Evolutionary conservation across 2,113 vertebrate genomes (phyloP).

Genomic region (Galeopterus variegatus): DNA sequence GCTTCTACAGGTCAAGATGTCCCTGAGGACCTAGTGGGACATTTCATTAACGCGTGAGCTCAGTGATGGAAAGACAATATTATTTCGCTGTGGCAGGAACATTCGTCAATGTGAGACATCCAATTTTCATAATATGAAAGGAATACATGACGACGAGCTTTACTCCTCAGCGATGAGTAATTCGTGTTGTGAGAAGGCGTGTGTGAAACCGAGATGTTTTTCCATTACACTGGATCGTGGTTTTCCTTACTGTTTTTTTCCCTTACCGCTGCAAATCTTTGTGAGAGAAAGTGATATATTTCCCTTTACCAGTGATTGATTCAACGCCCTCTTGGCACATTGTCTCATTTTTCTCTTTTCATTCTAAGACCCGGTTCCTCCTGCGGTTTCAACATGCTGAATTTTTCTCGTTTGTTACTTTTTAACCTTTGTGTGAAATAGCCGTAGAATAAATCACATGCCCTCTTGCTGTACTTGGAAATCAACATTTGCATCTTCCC

Average conservation of each 20-base stretch:
- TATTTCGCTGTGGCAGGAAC: neutral
- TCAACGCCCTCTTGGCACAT: neutral
- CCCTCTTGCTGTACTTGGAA: neutral
- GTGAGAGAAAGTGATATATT: accelerated
- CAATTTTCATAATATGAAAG: neutral
- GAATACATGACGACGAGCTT: neutral
- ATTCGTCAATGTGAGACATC: neutral
- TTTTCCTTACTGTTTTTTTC: neutral
- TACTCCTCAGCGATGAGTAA: neutral
- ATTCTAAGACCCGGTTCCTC: neutral
- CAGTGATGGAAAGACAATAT: neutral
- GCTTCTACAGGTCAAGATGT: neutral
- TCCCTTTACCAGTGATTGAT: neutral
- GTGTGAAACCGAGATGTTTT: neutral
- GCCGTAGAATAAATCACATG: neutral
- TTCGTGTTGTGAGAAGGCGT: too few species aligned
- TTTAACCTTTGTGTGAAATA: neutral
- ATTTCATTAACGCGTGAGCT: neutral
- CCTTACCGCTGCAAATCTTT: neutral
- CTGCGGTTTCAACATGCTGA: neutral
- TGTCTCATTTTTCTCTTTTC: neutral
- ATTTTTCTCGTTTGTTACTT: neutral
- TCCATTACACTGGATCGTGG: neutral
- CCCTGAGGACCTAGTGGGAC: neutral
- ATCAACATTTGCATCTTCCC: neutral